Base-by-base conservation (phyloP, 2,888 invertebrate species). In the Protodeltote pygarga region DNA sequence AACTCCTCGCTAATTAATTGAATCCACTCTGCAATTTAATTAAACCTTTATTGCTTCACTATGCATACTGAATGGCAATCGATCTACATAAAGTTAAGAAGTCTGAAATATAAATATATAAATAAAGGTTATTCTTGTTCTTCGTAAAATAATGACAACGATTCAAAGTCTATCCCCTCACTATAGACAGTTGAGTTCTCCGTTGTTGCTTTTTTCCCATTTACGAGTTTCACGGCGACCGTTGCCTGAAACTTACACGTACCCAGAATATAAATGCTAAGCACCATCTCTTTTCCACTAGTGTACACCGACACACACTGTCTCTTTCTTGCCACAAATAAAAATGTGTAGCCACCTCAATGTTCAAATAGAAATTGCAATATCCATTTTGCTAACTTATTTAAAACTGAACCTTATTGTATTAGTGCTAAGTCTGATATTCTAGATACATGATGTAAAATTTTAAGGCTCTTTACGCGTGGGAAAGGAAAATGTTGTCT, bases 181-280 rank as follows among this genome's bases (percentile, higher is more conserved):
- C 90, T 90, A 89, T 76, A 79, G 85, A 79, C 83, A 83, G 87
- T 89, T 87, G 83, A 89, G 85, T 85, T 89, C 85, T 83, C 81
- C 85, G 90, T 87, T 92, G 91, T 92, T 91, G 90, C 91, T 91
- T 92, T 91, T 92, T 91, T 89, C 89, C 91, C 91, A 91, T 92
- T 92, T 91, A 91, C 91, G 90, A 91, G 91, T 90, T 92, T 90
- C 91, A 92, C 90, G 89, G 90, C 89, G 90, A 91, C 91, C 90
- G 90, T 89, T 89, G 89, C 90, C 91, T 92, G 91, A 92, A 92
- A 92, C 91, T 91, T 92, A 92, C 90, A 91, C 91, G 91, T 89
- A 91, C 84, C 88, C 87, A 84, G 91, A 91, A 92, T 91, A 92
- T 89, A 92, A 91, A 92, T 91, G 90, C 85, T 82, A 78, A 68